phyloP scores from a whole-genome alignment of 2,113 vertebrate genomes.

The Dendropsophus ebraccatus region DNA sequence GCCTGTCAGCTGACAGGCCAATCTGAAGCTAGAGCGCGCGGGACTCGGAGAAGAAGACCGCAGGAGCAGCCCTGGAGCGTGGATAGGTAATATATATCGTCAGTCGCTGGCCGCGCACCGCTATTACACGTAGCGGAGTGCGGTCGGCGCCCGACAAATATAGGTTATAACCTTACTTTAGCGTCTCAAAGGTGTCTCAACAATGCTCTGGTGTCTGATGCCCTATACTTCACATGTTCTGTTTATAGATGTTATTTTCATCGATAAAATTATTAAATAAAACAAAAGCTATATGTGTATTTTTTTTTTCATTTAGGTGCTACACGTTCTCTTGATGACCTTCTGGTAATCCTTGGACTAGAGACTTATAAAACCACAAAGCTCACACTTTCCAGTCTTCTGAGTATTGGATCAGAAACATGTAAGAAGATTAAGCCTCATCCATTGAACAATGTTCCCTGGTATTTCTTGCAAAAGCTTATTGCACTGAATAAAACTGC shows the following conservation, averaged over 20 bases:
- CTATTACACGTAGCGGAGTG: too few relatives aligned
- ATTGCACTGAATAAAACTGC: conserved; percentile 64
- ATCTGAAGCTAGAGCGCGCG: too few relatives aligned
- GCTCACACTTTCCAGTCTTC: not conserved
- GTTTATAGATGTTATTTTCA: not conserved
- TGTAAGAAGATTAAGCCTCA: not conserved
- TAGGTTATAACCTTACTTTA: too few relatives aligned
- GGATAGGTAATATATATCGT: too few relatives aligned
- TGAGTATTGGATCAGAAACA: not conserved
- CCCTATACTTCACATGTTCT: too few relatives aligned
- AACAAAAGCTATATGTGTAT: not conserved
- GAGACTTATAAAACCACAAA: not conserved
- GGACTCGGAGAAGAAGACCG: too few relatives aligned
- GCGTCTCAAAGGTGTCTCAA: too few relatives aligned
- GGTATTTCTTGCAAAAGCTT: conserved; percentile 65
- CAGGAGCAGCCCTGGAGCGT: too few relatives aligned
- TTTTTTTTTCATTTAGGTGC: not conserved
- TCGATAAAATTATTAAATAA: not conserved
- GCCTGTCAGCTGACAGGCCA: too few relatives aligned
- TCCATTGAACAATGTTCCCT: not conserved
- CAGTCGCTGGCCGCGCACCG: too few relatives aligned
- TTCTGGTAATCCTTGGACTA: not conserved
- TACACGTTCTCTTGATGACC: not conserved
- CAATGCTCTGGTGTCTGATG: too few relatives aligned
- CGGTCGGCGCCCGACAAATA: too few relatives aligned